Evolutionary conservation across 2,113 vertebrate genomes (phyloP), one percentile per base, ranked within the genome.

Genomic region (Nicator chloris): DNA sequence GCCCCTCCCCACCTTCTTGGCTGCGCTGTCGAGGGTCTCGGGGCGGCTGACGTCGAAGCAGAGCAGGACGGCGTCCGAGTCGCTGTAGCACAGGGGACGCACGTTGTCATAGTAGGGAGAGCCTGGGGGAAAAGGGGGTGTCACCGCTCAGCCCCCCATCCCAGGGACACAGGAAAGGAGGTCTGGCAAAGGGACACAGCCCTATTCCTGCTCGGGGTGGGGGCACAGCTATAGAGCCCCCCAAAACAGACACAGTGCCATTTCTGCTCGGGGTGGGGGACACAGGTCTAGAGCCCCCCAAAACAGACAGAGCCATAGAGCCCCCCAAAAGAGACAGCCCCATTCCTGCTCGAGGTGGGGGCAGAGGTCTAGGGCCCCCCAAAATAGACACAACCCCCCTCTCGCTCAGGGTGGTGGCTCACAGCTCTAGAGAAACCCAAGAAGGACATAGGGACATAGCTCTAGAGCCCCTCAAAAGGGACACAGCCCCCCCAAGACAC

Each of bases 21-120:
- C 95, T 0, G 98, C 98, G 3, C 98, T 97, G 85, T 99, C 99
- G 33, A 99, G 98, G 26, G 98, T 99, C 97, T 99, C 99, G 0
- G 99, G 99, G 14, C 98, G 98, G 96, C 99, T 99, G 97, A 99
- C 96, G 82, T 99, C 99, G 10, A 99, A 99, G 96, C 99, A 99
- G 13, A 99, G 97, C 86, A 99, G 97, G 30, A 99, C 99, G 0
- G 99, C 99, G 1, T 99, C 99, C 0, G 99, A 99, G 95, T 99
- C 99, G 3, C 99, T 99, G 97, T 99, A 99, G 98, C 99, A 99
- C 19, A 99, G 98, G 13, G 99, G 99, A 30, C 99, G 98, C 77
- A 99, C 99, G 1, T 99, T 99, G 97, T 99, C 99, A 2, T 99
- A 99, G 96, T 99, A 99, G 1, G 99, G 99, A 64, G 99, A 99